Conservation (phyloP, 2,888 invertebrate genomes). For the Lymantria monacha region DNA sequence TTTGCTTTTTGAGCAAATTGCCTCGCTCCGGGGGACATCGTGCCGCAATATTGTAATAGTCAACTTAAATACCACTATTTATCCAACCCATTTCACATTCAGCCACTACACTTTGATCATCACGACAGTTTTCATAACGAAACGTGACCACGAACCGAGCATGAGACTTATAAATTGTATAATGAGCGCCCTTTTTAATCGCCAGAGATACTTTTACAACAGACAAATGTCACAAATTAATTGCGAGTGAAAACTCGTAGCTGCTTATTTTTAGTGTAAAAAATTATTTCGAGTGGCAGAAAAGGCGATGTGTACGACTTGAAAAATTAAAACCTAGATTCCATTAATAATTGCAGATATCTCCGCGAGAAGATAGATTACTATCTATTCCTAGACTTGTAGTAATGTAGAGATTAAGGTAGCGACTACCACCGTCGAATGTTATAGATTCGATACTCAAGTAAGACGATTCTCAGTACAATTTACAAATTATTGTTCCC, state of each 20-base stretch:
- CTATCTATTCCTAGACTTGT: no score
- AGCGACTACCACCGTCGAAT: no score
- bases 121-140: conserved; percentile 9
- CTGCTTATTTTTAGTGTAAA: background rate
- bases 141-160: conserved; percentile 4
- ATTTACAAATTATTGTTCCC: no score
- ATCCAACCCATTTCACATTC: conserved; percentile 13
- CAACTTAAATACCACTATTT: conserved; percentile 30
- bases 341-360: no score
- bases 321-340: no score
- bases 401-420: no score
- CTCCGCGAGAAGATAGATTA: no score
- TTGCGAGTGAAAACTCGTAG: background rate
- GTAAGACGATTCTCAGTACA: no score
- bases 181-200: background rate
- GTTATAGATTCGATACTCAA: no score
- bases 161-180: background rate
- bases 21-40: conserved; percentile 29
- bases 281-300: background rate
- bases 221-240: background rate
- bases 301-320: background rate
- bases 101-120: conserved; percentile 2
- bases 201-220: background rate
- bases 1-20: conserved; percentile 34
- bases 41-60: conserved; percentile 22